Evolutionary conservation across 1,140 invertebrate species (phyloP).

Genomic region (Brachionus angularis): DNA sequence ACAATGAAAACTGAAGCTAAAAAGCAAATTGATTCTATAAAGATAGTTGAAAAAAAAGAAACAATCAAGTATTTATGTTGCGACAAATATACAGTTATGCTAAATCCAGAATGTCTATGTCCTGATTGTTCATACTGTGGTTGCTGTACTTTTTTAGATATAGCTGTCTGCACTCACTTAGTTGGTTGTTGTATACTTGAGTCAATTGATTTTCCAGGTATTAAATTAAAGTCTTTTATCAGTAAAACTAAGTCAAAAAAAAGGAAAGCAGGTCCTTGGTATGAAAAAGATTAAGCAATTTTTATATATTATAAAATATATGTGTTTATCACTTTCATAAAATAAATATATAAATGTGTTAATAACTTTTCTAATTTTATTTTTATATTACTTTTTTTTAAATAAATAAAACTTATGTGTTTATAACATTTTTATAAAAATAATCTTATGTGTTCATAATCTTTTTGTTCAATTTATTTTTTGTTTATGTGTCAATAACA

Average conservation of each 20-base stretch:
- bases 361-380: no score
- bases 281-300: neutral
- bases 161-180: neutral
- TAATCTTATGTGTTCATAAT: no score
- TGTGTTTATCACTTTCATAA: no score
- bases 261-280: neutral
- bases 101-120: constrained; percentile 1
- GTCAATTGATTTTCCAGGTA: neutral
- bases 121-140: neutral
- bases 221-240: no score
- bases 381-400: no score
- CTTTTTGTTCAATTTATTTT: no score
- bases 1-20: constrained; percentile 1
- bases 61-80: neutral
- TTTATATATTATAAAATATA: no score
- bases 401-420: no score
- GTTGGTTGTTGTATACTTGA: neutral
- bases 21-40: neutral
- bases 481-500: no score
- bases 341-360: no score
- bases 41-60: constrained; percentile 1
- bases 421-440: no score
- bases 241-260: neutral
- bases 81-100: neutral
- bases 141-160: neutral